These are phyloP conservation scores for Syrphus vitripennis DNA, from an alignment of 2,888 invertebrate species.

Conservation along the genomic window DNA sequence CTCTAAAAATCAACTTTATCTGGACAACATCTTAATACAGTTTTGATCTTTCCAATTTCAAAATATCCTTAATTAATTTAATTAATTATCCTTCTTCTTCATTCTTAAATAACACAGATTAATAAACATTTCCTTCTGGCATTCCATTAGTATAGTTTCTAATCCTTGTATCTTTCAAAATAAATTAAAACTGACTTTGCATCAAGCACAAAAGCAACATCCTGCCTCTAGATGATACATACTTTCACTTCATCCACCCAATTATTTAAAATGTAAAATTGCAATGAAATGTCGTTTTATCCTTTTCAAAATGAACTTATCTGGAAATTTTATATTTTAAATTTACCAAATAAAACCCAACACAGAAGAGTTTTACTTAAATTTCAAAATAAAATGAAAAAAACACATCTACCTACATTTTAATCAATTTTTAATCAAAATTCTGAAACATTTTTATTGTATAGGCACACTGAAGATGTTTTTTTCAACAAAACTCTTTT, in stretches of 20 bases:
- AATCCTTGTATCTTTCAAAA: background rate
- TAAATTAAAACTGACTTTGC: background rate
- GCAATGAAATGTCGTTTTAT: background rate
- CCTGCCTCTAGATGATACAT: background rate
- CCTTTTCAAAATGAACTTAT: background rate
- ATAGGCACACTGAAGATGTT: background rate
- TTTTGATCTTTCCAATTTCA: no score
- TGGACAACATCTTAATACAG: no score
- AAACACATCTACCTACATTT: no score
- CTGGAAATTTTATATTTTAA: background rate
- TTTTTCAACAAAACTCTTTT: background rate
- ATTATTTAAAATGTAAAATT: background rate
- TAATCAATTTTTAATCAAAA: conserved; percentile 69
- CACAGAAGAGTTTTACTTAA: background rate
- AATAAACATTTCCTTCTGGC: background rate
- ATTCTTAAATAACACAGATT: background rate
- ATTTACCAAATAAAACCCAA: background rate
- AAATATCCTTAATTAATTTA: no score
- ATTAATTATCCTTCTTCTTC: background rate
- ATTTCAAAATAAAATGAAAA: conserved; percentile 10
- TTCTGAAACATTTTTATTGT: background rate
- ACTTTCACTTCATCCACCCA: background rate
- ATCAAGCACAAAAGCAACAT: background rate
- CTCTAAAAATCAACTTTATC: no score
- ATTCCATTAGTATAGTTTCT: background rate